Conservation (phyloP, 2,797 vertebrate species). For the Alcedo quadribrachys region DNA sequence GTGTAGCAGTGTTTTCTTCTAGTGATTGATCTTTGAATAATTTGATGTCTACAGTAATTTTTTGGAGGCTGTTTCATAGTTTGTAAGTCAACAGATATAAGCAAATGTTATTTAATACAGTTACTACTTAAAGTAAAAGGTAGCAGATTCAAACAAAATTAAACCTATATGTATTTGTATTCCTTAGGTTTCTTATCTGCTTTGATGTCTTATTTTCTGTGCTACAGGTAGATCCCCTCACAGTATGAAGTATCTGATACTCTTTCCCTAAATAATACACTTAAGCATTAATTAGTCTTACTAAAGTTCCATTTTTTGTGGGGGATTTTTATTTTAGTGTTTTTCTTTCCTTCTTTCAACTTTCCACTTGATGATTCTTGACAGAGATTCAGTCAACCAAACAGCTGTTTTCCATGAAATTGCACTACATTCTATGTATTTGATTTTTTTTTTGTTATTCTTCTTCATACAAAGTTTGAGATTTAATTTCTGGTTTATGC, state of each 20-base stretch:
- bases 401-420: background rate
- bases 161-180: background rate
- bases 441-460: background rate
- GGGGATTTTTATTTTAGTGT: background rate
- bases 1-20: background rate
- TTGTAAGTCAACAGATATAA: background rate
- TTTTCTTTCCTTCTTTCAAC: background rate
- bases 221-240: background rate
- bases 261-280: background rate
- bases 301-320: background rate
- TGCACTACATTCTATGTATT: background rate
- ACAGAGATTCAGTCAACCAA: background rate
- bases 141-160: background rate
- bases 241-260: background rate
- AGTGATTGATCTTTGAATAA: background rate
- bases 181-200: background rate
- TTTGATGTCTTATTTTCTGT: slow-evolving; percentile 4
- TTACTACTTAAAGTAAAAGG: background rate
- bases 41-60: background rate
- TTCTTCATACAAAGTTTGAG: background rate
- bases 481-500: background rate
- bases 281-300: background rate
- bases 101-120: background rate
- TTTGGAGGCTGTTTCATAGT: background rate
- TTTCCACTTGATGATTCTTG: background rate